Evolutionary conservation across 1,140 invertebrate genomes (phyloP).

Genomic region (Sinonovacula constricta): DNA sequence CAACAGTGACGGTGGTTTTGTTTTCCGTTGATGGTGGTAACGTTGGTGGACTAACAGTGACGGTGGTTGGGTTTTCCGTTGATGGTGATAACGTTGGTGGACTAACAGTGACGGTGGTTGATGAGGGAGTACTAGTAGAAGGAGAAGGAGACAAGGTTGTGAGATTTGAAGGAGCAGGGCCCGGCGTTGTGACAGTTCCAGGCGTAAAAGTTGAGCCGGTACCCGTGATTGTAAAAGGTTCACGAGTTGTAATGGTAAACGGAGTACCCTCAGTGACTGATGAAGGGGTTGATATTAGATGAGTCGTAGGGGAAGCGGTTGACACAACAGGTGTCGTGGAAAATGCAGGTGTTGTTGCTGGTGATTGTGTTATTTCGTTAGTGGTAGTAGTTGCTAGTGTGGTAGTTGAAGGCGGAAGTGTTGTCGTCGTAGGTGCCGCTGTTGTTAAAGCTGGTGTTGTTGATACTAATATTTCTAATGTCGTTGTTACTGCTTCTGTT

Average conservation of each 20-base stretch:
- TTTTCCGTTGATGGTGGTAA: no score
- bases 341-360: not conserved
- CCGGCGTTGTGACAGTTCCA: no score
- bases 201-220: no score
- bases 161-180: not conserved
- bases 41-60: not conserved
- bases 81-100: slow-evolving; percentile 6
- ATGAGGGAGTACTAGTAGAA: not conserved
- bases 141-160: not conserved
- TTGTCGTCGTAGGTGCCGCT: not conserved
- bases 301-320: no score
- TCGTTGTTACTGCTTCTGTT: not conserved
- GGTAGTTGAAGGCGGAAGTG: not conserved
- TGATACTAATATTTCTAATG: slow-evolving; percentile 1
- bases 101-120: slow-evolving; percentile 7
- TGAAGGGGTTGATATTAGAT: no score
- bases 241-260: no score
- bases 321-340: not conserved
- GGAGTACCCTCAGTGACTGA: no score
- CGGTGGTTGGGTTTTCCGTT: not conserved
- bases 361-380: not conserved
- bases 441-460: not conserved
- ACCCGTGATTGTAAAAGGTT: no score
- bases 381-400: slow-evolving; percentile 2
- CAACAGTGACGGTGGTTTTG: not conserved